Evolutionary conservation across 2,888 invertebrate genomes (phyloP).

Genomic region (Drosophila mercatorum): DNA sequence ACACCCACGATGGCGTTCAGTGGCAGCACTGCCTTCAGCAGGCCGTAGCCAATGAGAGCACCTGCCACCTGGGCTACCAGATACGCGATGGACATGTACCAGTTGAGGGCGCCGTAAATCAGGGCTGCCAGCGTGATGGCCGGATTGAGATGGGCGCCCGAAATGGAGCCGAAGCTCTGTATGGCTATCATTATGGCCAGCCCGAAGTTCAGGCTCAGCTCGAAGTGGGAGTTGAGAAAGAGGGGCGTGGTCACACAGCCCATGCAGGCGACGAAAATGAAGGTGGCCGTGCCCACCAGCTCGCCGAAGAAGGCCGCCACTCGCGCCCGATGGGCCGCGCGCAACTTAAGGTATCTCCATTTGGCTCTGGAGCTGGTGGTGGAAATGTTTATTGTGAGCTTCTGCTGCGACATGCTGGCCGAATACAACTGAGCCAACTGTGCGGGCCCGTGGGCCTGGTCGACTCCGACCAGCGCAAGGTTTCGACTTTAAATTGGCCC

Average conservation of each 20-base stretch:
- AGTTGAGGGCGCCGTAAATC: slow-evolving; percentile 73
- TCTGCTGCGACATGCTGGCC: slow-evolving; percentile 61
- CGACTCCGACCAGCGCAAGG: slow-evolving; percentile 18
- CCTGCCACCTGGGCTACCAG: slow-evolving; percentile 88
- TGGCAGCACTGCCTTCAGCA: slow-evolving; percentile 87
- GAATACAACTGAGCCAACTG: slow-evolving; percentile 37
- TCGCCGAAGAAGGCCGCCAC: slow-evolving; percentile 86
- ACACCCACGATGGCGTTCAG: slow-evolving; percentile 63
- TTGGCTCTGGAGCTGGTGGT: slow-evolving; percentile 15
- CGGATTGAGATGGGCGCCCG: slow-evolving; percentile 91
- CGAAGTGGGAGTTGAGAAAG: slow-evolving; percentile 78
- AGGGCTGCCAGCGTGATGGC: slow-evolving; percentile 89
- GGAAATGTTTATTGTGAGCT: slow-evolving; percentile 23
- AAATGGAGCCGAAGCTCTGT: slow-evolving; percentile 90
- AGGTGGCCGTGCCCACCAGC: slow-evolving; percentile 87
- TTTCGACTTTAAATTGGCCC: slow-evolving; percentile 39
- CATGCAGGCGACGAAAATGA: slow-evolving; percentile 91
- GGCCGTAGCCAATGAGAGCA: slow-evolving; percentile 88
- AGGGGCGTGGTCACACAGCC: slow-evolving; percentile 85
- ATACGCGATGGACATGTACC: slow-evolving; percentile 86
- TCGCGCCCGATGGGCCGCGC: slow-evolving; percentile 30
- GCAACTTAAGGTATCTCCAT: slow-evolving; percentile 48
- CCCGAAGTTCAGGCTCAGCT: slow-evolving; percentile 86
- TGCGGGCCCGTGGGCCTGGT: neutral
- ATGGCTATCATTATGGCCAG: slow-evolving; percentile 88